Conservation (phyloP, 2,888 invertebrate genomes). For the Thymelicus lineola region DNA sequence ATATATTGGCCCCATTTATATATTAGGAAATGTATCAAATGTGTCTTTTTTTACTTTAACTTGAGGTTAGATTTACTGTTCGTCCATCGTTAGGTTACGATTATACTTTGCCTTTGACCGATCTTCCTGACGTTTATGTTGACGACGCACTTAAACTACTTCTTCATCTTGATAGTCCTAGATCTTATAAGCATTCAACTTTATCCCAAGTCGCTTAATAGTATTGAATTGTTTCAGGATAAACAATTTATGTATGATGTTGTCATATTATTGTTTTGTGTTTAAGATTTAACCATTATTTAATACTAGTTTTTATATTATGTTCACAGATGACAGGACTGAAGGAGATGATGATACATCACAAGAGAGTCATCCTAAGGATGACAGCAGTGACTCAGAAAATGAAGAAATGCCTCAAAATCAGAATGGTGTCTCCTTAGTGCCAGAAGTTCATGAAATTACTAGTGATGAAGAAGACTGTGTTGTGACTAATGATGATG, state of each 20-base stretch:
- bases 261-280: slow-evolving; percentile 13
- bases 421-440: slow-evolving; percentile 75
- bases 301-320: slow-evolving; percentile 7
- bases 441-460: slow-evolving; percentile 82
- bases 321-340: slow-evolving; percentile 74
- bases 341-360: slow-evolving; percentile 82
- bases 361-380: slow-evolving; percentile 79
- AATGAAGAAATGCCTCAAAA: slow-evolving; percentile 68
- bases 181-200: slow-evolving; percentile 41
- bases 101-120: slow-evolving; percentile 65
- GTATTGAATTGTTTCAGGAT: not conserved
- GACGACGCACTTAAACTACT: slow-evolving; percentile 55
- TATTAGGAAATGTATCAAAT: slow-evolving; percentile 38
- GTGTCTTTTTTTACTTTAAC: slow-evolving; percentile 42
- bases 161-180: slow-evolving; percentile 39
- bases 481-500: slow-evolving; percentile 82
- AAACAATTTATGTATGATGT: slow-evolving; percentile 30
- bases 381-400: slow-evolving; percentile 77
- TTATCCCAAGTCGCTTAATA: not conserved
- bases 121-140: slow-evolving; percentile 64
- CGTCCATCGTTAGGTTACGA: slow-evolving; percentile 67
- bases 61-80: slow-evolving; percentile 51
- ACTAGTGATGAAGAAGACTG: slow-evolving; percentile 85
- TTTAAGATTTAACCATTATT: not conserved
- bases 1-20: slow-evolving; percentile 45